A percentile compares a stretch with the other conserved stretches of the same genome.
Evolutionary conservation across 1,140 invertebrate species (phyloP).

Genomic region (Zaprionus kolodkinae): DNA sequence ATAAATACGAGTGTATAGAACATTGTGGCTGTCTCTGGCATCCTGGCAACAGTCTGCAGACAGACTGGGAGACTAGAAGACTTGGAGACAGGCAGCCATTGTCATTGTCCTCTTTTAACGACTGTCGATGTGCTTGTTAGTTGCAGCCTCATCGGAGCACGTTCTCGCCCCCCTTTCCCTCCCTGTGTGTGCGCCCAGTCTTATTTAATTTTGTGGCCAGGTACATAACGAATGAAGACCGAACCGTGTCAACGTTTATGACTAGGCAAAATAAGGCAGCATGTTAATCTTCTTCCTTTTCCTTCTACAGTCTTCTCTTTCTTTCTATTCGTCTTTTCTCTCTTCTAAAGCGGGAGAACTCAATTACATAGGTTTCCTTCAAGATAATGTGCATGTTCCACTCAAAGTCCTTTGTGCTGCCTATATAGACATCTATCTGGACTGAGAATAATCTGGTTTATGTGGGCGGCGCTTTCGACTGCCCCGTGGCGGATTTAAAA

Average conservation of each 20-base stretch:
- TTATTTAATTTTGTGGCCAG: slow-evolving; percentile 38
- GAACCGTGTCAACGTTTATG: slow-evolving; percentile 26
- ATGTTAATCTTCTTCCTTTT: background rate
- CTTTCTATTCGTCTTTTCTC: background rate
- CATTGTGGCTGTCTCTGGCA: slow-evolving; percentile 25
- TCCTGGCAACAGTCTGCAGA: slow-evolving; percentile 15
- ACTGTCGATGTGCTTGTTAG: slow-evolving; percentile 48
- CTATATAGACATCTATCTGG: background rate
- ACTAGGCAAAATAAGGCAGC: slow-evolving; percentile 15
- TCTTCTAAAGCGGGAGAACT: slow-evolving; percentile 9
- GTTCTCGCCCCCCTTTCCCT: background rate
- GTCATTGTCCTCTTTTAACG: slow-evolving; percentile 39
- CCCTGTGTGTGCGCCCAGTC: slow-evolving; percentile 10
- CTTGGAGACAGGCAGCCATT: background rate
- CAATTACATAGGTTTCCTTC: slow-evolving; percentile 24
- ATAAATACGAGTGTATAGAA: slow-evolving; percentile 22
- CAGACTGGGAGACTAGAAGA: too few relatives aligned
- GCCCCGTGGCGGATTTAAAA: slow-evolving; percentile 29
- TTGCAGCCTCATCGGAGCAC: slow-evolving; percentile 26
- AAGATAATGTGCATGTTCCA: slow-evolving; percentile 7
- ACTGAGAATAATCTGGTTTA: slow-evolving; percentile 13
- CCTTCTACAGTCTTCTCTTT: background rate
- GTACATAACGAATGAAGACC: background rate
- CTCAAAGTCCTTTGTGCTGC: slow-evolving; percentile 1
- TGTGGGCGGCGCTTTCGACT: slow-evolving; percentile 8